Evolutionary conservation across 2,797 vertebrate species (phyloP).

Genomic region (Myiotriccus ornatus): DNA sequence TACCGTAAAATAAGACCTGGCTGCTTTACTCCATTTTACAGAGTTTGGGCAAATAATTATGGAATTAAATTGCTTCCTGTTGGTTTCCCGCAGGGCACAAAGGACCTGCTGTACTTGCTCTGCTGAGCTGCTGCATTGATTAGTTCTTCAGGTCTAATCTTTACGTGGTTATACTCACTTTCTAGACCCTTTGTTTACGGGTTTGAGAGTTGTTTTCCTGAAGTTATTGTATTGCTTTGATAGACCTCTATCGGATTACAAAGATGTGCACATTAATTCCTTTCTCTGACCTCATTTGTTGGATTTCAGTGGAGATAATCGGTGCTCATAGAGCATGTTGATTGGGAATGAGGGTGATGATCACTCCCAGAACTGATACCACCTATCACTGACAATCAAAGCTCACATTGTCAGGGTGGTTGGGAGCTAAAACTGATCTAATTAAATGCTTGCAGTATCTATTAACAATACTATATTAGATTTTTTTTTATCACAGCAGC

Average conservation of each 20-base stretch:
- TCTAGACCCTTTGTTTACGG: neutral
- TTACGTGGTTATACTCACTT: conserved; percentile 19
- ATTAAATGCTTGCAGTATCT: conserved; percentile 7
- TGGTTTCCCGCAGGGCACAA: conserved; percentile 37
- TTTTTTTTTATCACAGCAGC: neutral
- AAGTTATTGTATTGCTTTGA: neutral
- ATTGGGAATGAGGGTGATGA: neutral
- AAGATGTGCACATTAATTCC: neutral
- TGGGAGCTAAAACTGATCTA: neutral
- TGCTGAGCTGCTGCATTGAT: conserved; percentile 34
- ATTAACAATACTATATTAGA: neutral
- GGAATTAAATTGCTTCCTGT: conserved; percentile 64
- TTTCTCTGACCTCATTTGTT: neutral
- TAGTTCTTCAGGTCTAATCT: conserved; percentile 39
- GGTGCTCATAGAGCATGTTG: neutral
- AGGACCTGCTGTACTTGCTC: conserved; percentile 6
- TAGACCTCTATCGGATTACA: conserved; percentile 40
- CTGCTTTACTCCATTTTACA: conserved; percentile 56
- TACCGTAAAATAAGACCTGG: conserved; percentile 44
- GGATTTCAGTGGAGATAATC: neutral
- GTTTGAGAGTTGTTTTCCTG: neutral
- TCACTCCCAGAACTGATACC: neutral
- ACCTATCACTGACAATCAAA: neutral
- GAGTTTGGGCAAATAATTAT: conserved; percentile 54
- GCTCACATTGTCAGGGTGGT: neutral